Percentiles rank a stretch among this genome's conserved stretches.
Conservation (phyloP, 2,797 vertebrate species). For the Sebastes umbrosus region DNA sequence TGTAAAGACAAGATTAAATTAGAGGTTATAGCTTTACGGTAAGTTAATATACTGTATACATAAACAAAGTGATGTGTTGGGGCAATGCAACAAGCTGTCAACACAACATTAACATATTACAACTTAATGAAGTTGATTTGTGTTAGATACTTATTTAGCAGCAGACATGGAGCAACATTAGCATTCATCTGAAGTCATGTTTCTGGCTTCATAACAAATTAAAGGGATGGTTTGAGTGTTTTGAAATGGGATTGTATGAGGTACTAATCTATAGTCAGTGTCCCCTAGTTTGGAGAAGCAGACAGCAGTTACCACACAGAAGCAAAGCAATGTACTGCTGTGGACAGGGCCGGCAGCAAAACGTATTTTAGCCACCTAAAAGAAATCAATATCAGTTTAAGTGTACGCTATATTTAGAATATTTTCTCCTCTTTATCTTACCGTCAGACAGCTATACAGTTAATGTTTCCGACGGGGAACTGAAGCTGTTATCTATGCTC, state of each 20-base stretch:
- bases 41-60: background rate
- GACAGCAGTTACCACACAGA: no score
- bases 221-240: background rate
- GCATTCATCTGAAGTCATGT: background rate
- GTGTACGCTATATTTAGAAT: background rate
- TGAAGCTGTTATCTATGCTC: background rate
- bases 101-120: background rate
- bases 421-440: background rate
- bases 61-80: background rate
- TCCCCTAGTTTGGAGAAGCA: no score
- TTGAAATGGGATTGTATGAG: background rate
- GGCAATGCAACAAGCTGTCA: background rate
- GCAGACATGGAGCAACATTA: background rate
- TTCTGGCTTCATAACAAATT: background rate
- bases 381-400: background rate
- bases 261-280: background rate
- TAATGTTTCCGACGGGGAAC: background rate
- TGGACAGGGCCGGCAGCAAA: background rate
- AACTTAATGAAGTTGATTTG: background rate
- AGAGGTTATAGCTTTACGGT: background rate
- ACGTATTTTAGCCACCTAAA: background rate
- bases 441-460: background rate
- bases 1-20: constrained; percentile 77
- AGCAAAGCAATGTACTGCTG: background rate
- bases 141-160: background rate